Evolutionary conservation across 2,888 invertebrate genomes (phyloP).

Genomic region (Augiades crinisus): DNA sequence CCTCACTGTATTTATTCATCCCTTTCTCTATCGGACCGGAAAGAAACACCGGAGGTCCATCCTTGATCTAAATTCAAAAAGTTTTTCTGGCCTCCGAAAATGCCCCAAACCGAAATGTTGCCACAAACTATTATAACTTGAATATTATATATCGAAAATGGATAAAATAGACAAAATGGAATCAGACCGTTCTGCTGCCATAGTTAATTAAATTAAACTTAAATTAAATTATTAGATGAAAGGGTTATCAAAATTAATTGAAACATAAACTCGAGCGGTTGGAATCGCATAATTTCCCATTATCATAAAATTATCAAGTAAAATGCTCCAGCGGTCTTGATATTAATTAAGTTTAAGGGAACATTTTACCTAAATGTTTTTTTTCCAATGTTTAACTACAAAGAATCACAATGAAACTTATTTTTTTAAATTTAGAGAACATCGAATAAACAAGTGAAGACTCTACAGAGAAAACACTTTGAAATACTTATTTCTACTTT

Average conservation of each 20-base stretch:
- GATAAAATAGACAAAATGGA: conserved; percentile 2
- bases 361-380: too few species aligned
- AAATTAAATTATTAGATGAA: conserved; percentile 3
- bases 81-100: conserved; percentile 28
- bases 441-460: too few species aligned
- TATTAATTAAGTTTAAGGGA: too few species aligned
- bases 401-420: too few species aligned
- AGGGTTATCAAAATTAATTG: conserved; percentile 5
- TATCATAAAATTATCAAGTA: too few species aligned
- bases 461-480: too few species aligned
- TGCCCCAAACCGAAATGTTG: conserved; percentile 2
- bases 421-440: too few species aligned
- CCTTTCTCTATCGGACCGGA: conserved; percentile 19
- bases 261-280: conserved; percentile 28
- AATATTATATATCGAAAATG: conserved; percentile 11
- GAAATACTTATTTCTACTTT: too few species aligned
- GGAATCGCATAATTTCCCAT: background rate
- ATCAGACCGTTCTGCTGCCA: background rate
- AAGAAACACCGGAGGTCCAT: conserved; percentile 17
- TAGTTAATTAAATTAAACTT: conserved; percentile 15
- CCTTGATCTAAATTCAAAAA: conserved; percentile 32
- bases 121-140: conserved; percentile 16
- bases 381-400: too few species aligned
- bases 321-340: too few species aligned
- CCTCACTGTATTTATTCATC: conserved; percentile 17